Conservation (phyloP, 2,113 vertebrate genomes). For the Phylloscopus whistleri region DNA sequence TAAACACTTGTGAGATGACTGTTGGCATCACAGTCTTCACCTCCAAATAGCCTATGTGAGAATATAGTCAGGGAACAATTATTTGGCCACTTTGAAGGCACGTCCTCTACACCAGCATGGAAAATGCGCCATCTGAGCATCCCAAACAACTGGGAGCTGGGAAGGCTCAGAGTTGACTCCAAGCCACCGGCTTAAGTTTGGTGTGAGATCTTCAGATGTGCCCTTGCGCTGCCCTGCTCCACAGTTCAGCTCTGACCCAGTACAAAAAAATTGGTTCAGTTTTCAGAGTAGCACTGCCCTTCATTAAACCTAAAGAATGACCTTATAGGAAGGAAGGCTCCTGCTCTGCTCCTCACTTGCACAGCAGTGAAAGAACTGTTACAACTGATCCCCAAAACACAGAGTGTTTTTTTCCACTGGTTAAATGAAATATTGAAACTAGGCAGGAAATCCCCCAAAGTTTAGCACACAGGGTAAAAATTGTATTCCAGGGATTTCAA, state of each 20-base stretch:
- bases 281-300: not conserved
- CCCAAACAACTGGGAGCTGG: not conserved
- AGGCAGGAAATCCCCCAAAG: not conserved
- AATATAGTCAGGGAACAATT: not conserved
- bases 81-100: not conserved
- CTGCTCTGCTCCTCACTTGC: not conserved
- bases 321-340: not conserved
- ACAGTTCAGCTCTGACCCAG: not conserved
- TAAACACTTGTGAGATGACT: not conserved
- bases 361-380: not conserved
- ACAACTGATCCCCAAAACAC: not conserved
- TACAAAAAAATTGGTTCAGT: not conserved
- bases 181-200: not conserved
- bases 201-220: not conserved
- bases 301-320: not conserved
- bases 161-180: not conserved
- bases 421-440: not conserved
- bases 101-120: not conserved
- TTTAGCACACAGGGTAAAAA: not conserved
- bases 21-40: not conserved
- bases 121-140: not conserved
- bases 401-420: not conserved
- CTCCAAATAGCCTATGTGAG: fast-evolving
- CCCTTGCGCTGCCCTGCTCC: not conserved
- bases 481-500: not conserved